phyloP scores from a whole-genome alignment of 2,888 invertebrate genomes.

The Erebia ligea region DNA sequence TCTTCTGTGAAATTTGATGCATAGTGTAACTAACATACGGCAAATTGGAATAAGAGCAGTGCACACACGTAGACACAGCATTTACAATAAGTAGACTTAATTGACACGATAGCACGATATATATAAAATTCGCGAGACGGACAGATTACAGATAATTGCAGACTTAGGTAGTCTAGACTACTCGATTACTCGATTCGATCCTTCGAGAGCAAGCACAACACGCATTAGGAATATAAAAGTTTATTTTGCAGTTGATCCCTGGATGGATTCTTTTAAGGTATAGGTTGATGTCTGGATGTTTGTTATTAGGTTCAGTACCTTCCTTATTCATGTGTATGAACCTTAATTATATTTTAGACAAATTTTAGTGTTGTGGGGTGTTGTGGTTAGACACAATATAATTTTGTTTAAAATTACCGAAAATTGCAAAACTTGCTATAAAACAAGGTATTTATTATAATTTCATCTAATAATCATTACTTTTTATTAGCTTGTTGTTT shows the following conservation, averaged over 20 bases:
- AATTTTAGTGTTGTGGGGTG: background rate
- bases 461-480: too few species aligned
- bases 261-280: background rate
- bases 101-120: constrained; percentile 70
- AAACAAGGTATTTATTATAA: background rate
- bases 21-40: too few species aligned
- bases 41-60: constrained; percentile 17
- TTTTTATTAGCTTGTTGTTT: too few species aligned
- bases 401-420: background rate
- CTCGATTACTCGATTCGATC: constrained; percentile 42
- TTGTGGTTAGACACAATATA: background rate
- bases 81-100: constrained; percentile 51
- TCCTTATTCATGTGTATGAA: too few species aligned
- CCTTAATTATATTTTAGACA: background rate
- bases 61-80: constrained; percentile 45
- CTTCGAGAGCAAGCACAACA: constrained; percentile 61
- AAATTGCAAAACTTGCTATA: background rate
- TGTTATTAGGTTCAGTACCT: too few species aligned
- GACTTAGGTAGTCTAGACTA: constrained; percentile 39
- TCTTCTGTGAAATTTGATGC: too few species aligned
- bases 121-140: constrained; percentile 57
- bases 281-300: background rate
- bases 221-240: constrained; percentile 61
- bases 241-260: constrained; percentile 25
- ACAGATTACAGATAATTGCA: constrained; percentile 53